These are phyloP conservation scores for Orthonyx spaldingii DNA, from an alignment of 2,113 vertebrate species.

Conservation along the genomic window DNA sequence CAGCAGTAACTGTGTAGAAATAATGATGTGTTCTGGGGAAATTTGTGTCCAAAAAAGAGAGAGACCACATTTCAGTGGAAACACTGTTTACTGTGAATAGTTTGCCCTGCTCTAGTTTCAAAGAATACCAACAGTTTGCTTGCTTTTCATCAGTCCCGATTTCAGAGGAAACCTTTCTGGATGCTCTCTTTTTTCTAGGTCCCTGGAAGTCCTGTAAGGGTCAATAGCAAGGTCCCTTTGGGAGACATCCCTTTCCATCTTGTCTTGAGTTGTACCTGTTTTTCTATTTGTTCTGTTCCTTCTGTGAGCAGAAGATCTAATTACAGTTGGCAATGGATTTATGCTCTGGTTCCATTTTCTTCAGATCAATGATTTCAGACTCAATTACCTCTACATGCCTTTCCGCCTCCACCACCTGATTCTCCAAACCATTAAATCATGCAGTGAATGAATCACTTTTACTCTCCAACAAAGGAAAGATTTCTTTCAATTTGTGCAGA, in stretches of 20 bases:
- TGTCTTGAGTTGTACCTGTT: not conserved
- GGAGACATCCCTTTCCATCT: not conserved
- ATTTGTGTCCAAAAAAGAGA: not conserved
- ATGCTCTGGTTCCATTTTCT: slow-evolving; percentile 21
- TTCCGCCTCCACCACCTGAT: not conserved
- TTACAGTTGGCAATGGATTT: slow-evolving; percentile 26
- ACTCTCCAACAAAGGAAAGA: slow-evolving; percentile 13
- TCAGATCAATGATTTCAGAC: slow-evolving; percentile 43
- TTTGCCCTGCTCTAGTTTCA: not conserved
- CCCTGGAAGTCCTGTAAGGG: not conserved
- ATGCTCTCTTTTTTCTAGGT: not conserved
- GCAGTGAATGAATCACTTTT: slow-evolving; percentile 38
- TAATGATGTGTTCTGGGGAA: not conserved
- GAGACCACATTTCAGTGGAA: not conserved
- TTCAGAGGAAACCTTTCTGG: not conserved
- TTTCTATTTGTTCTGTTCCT: not conserved
- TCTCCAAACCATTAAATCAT: slow-evolving; percentile 45
- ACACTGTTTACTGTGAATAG: not conserved
- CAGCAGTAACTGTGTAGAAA: not conserved
- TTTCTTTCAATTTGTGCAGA: slow-evolving; percentile 51
- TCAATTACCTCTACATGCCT: slow-evolving; percentile 26
- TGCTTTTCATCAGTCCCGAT: not conserved
- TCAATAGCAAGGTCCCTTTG: not conserved
- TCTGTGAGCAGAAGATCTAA: not conserved
- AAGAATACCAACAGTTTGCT: not conserved